Percentiles rank a stretch among this genome's conserved stretches.
Conservation (phyloP, 2,113 vertebrate species). For the Paratilapia polleni region DNA sequence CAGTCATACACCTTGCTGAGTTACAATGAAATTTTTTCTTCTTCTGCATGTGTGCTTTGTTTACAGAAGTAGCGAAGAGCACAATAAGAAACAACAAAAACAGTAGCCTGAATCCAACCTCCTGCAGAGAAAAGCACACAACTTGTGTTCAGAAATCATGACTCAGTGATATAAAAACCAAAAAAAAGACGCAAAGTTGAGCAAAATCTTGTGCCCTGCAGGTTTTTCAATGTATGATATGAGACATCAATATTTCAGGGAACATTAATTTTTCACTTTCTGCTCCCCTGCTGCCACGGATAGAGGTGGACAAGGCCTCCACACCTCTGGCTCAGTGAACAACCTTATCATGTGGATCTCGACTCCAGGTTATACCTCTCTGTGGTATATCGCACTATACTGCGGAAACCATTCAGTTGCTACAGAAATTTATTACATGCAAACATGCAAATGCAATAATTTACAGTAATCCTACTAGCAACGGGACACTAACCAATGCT, state of each 20-base stretch:
- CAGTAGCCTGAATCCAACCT: not conserved
- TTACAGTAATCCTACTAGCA: not conserved
- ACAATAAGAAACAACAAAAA: not conserved
- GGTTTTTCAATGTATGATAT: slow-evolving; percentile 11
- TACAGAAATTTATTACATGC: not conserved
- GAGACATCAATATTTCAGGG: slow-evolving; percentile 59
- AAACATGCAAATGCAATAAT: not conserved
- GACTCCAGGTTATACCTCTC: not conserved
- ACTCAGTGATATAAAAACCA: not conserved
- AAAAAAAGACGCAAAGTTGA: slow-evolving; percentile 20
- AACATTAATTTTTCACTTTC: slow-evolving; percentile 49
- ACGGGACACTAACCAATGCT: not conserved
- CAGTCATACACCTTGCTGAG: not conserved
- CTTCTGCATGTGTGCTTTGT: slow-evolving; percentile 1
- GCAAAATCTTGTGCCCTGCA: slow-evolving; percentile 24
- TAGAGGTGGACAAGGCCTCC: not conserved
- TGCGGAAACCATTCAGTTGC: not conserved
- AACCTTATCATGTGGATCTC: not conserved
- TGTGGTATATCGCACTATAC: not conserved
- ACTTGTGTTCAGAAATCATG: slow-evolving; percentile 25
- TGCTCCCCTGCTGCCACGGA: slow-evolving; percentile 15
- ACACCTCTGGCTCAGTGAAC: slow-evolving; percentile 13
- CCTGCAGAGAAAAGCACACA: slow-evolving; percentile 9
- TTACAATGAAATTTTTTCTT: slow-evolving; percentile 6
- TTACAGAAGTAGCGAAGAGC: slow-evolving; percentile 1